Evolutionary conservation across 2,797 vertebrate species (phyloP).

Genomic region (Chaunax sp.): DNA sequence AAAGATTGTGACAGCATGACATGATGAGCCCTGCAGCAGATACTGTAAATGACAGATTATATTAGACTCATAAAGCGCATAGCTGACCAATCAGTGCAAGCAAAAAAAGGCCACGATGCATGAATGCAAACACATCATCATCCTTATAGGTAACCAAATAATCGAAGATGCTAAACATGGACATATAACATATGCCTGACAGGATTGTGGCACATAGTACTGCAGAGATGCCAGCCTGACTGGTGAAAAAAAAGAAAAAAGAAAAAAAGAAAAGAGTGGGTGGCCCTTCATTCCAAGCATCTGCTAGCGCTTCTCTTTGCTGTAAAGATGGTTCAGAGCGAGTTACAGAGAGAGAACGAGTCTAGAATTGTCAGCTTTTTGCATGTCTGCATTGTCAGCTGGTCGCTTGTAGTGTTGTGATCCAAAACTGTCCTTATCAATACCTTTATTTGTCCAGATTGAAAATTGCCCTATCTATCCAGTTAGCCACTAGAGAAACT

Average conservation of each 20-base stretch:
- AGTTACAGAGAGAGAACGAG: no score
- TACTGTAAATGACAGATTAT: slow-evolving; percentile 34
- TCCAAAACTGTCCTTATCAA: no score
- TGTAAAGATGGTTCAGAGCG: no score
- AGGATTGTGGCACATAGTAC: slow-evolving; percentile 7
- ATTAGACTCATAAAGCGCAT: slow-evolving; percentile 28
- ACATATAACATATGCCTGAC: slow-evolving; percentile 15
- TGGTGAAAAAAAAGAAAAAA: not conserved
- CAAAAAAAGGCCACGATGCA: slow-evolving; percentile 29
- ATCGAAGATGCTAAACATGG: slow-evolving; percentile 10
- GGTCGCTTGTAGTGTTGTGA: no score
- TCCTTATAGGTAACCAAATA: slow-evolving; percentile 6
- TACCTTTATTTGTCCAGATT: not conserved
- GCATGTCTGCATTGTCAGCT: no score
- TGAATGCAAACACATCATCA: slow-evolving; percentile 32
- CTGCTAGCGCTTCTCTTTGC: no score
- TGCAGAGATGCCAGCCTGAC: slow-evolving; percentile 9
- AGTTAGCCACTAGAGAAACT: slow-evolving; percentile 9
- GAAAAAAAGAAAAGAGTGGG: no score
- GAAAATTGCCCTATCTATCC: slow-evolving; percentile 5
- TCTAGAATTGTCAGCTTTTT: no score
- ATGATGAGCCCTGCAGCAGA: slow-evolving; percentile 40
- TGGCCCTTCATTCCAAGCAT: no score
- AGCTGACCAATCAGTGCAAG: slow-evolving; percentile 30
- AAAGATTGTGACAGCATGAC: slow-evolving; percentile 14